Conservation (phyloP, 2,113 vertebrate genomes). For the Petroica traversi region DNA sequence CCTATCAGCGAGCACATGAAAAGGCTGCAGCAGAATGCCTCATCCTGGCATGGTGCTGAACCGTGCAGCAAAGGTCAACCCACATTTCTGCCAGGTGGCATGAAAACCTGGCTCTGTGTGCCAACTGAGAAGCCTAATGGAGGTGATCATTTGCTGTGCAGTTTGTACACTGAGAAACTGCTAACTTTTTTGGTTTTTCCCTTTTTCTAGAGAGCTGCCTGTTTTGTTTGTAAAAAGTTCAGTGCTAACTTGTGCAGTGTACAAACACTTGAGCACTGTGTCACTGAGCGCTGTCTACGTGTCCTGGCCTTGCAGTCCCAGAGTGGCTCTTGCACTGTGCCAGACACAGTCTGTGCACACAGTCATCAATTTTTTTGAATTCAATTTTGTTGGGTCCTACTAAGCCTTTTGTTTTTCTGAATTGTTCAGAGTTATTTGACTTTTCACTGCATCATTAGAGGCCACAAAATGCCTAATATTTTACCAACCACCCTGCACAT, state of each 20-base stretch:
- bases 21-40: not conserved
- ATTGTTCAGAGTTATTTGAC: not conserved
- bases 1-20: not conserved
- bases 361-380: not conserved
- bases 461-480: not conserved
- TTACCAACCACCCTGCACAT: not conserved
- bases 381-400: not conserved
- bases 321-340: not conserved
- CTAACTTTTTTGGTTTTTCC: not conserved
- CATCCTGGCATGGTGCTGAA: not conserved
- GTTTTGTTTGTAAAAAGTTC: not conserved
- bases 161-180: not conserved
- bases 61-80: not conserved
- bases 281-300: not conserved
- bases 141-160: not conserved
- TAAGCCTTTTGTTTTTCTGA: not conserved
- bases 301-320: not conserved
- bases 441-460: not conserved
- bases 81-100: not conserved
- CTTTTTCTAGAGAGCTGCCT: not conserved
- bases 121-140: not conserved
- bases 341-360: not conserved
- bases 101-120: not conserved
- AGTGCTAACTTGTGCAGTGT: not conserved
- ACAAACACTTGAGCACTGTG: not conserved